phyloP scores from a whole-genome alignment of 2,797 vertebrate genomes.

The Pangasius mekongensis region DNA sequence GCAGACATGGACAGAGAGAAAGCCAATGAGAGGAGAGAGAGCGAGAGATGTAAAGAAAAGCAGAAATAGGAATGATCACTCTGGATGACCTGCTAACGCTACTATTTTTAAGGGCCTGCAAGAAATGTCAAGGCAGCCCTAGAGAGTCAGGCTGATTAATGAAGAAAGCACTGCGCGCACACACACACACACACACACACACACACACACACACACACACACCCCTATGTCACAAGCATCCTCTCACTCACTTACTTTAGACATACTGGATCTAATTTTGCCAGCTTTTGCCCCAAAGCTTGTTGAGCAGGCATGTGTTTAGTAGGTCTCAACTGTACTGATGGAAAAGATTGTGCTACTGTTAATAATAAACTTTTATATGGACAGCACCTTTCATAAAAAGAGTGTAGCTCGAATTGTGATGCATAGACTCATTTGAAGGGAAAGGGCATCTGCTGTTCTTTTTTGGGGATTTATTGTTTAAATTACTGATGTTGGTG shows the following conservation, averaged over 20 bases:
- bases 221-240: background rate
- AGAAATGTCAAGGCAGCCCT: conserved; percentile 41
- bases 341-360: no score
- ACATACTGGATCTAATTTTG: conserved; percentile 22
- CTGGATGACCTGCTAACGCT: conserved; percentile 40
- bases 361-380: conserved; percentile 13
- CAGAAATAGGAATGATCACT: conserved; percentile 28
- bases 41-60: conserved; percentile 29
- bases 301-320: background rate
- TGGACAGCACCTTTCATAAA: background rate
- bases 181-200: background rate
- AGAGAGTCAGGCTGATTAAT: conserved; percentile 48
- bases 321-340: conserved; percentile 1
- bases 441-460: background rate
- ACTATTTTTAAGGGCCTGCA: conserved; percentile 47
- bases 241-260: conserved; percentile 30
- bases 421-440: background rate
- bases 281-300: background rate
- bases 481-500: background rate
- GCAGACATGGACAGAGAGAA: background rate
- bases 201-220: background rate
- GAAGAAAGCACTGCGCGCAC: conserved; percentile 22
- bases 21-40: background rate
- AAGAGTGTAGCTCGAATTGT: background rate
- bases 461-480: background rate